Conservation (phyloP, 1,140 invertebrate genomes). For the Drosophila micromelanica region DNA sequence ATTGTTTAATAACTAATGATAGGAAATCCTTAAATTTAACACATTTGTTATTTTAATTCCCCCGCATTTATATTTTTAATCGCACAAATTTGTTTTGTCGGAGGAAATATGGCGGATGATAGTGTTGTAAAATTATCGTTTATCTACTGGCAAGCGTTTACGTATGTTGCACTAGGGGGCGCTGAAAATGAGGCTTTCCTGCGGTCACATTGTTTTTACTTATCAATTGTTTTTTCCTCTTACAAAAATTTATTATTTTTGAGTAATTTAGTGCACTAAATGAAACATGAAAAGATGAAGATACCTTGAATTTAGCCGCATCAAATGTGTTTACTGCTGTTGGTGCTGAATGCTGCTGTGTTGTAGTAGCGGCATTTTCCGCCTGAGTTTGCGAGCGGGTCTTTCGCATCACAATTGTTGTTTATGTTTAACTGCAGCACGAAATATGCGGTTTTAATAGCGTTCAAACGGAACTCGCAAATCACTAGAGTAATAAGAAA, state of each 20-base stretch:
- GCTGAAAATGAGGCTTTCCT: conserved; percentile 23
- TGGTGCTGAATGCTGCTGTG: conserved; percentile 55
- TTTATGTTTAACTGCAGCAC: conserved; percentile 32
- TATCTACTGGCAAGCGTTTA: conserved; percentile 9
- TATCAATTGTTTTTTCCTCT: conserved; percentile 54
- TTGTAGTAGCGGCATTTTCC: conserved; percentile 76
- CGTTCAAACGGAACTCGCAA: conserved; percentile 19
- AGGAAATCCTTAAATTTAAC: conserved; percentile 38
- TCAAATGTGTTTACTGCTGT: conserved; percentile 61
- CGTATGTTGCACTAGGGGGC: conserved; percentile 23
- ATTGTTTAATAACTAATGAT: neutral
- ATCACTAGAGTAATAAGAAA: conserved; percentile 37
- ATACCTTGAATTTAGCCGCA: conserved; percentile 65
- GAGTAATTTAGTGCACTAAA: conserved; percentile 40
- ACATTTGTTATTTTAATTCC: conserved; percentile 32
- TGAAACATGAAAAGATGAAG: conserved; percentile 22
- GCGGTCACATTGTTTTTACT: conserved; percentile 61
- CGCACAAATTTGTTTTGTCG: conserved; percentile 74
- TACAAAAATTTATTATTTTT: conserved; percentile 15
- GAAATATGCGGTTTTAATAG: conserved; percentile 37
- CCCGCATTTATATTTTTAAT: conserved; percentile 59
- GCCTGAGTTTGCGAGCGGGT: conserved; percentile 83
- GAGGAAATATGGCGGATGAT: conserved; percentile 77
- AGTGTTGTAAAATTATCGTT: conserved; percentile 53
- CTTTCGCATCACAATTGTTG: conserved; percentile 79